Percentiles rank a stretch among this genome's conserved stretches.
phyloP scores from a whole-genome alignment of 2,888 invertebrate genomes.

The Hololepta plana region DNA sequence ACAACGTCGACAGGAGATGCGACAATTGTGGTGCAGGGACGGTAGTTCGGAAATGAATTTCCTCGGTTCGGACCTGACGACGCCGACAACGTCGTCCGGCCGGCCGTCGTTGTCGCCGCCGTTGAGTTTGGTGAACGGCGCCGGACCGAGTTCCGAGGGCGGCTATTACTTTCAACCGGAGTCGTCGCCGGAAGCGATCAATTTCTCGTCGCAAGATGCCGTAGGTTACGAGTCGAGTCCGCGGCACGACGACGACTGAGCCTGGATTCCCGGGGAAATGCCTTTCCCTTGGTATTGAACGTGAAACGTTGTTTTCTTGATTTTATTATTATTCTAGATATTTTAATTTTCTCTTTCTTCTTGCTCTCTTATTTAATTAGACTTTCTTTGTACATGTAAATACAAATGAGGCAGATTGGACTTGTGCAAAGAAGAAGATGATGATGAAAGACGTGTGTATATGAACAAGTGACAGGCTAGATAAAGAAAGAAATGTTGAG shows the following conservation, averaged over 20 bases:
- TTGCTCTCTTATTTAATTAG: no score
- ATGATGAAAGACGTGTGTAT: no score
- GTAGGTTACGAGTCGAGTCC: constrained; percentile 44
- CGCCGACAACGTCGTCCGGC: constrained; percentile 36
- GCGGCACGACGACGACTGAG: constrained; percentile 65
- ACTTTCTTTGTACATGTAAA: no score
- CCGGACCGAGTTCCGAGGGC: constrained; percentile 27
- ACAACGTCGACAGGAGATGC: constrained; percentile 81
- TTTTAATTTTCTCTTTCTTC: no score
- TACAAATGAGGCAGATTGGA: no score
- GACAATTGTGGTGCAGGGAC: constrained; percentile 86
- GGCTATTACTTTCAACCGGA: neutral
- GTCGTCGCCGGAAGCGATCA: constrained; percentile 37
- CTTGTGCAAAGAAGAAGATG: no score
- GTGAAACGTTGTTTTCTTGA: no score
- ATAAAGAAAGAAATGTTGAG: no score
- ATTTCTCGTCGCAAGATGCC: constrained; percentile 51
- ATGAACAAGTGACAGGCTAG: no score
- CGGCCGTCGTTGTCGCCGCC: constrained; percentile 43
- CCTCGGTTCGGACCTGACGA: constrained; percentile 30
- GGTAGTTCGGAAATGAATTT: constrained; percentile 48
- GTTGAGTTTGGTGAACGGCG: constrained; percentile 35
- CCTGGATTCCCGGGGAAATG: constrained; percentile 34
- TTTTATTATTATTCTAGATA: no score
- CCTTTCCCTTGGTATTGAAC: constrained; percentile 25